phyloP scores from a whole-genome alignment of 2,113 vertebrate genomes.

The Rhynchomys soricoides region DNA sequence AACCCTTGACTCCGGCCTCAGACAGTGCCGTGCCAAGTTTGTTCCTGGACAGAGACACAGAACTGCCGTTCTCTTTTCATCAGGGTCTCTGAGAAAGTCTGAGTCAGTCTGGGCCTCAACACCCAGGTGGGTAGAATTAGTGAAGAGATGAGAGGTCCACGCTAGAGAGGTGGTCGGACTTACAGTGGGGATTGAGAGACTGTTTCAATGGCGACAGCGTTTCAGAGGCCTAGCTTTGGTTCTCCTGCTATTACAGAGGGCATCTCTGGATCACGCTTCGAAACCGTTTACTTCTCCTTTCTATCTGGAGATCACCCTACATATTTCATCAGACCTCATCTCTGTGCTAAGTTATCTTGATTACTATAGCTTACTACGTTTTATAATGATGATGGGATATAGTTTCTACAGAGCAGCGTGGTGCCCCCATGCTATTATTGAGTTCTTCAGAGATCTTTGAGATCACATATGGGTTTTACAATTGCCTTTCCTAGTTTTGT shows the following conservation, averaged over 20 bases:
- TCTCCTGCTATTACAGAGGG: background rate
- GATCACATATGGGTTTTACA: background rate
- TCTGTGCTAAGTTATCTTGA: background rate
- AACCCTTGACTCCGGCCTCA: background rate
- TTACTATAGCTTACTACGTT: too few species aligned
- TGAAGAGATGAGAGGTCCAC: background rate
- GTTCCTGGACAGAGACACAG: background rate
- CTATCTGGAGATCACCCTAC: background rate
- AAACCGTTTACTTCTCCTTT: background rate
- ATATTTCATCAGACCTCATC: background rate
- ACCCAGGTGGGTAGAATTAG: background rate
- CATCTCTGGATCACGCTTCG: background rate
- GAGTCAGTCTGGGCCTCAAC: background rate
- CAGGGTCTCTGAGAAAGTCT: too few species aligned
- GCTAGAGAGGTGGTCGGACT: background rate
- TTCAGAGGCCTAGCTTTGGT: background rate
- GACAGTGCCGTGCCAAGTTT: background rate
- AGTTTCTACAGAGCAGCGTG: too few species aligned
- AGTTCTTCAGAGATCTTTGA: too few species aligned
- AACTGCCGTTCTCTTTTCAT: too few species aligned
- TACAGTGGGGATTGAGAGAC: background rate
- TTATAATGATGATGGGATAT: too few species aligned
- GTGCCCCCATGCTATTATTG: too few species aligned
- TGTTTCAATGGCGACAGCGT: background rate
- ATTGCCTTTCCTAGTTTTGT: background rate